Percentiles rank a stretch among this genome's conserved stretches.
phyloP scores from a whole-genome alignment of 2,888 invertebrate species.

The Lepidochitona cinerea region DNA sequence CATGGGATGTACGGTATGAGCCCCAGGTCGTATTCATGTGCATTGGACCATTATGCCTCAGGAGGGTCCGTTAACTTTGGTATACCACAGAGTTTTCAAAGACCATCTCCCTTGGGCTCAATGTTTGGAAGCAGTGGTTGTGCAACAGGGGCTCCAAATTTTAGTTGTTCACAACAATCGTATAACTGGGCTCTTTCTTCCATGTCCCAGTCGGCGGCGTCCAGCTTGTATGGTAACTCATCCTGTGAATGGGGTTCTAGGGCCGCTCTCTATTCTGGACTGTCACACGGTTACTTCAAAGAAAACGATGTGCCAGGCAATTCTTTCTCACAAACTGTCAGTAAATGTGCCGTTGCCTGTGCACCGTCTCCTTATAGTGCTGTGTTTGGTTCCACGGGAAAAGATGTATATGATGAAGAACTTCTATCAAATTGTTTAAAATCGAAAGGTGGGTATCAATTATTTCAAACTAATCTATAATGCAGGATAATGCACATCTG shows the following conservation, averaged over 20 bases:
- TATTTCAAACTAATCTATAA: too few species aligned
- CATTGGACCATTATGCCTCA: neutral
- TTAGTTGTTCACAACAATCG: neutral
- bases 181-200: slow-evolving; percentile 1
- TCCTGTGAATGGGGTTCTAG: neutral
- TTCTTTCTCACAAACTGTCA: neutral
- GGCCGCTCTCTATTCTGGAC: neutral
- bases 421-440: neutral
- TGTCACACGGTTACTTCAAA: slow-evolving; percentile 1
- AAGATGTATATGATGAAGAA: neutral
- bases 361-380: neutral
- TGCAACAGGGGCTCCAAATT: neutral
- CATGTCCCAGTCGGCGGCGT: slow-evolving; percentile 1
- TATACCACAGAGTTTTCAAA: neutral
- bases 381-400: neutral
- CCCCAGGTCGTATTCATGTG: neutral
- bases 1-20: slow-evolving; percentile 1
- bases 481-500: too few species aligned
- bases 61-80: neutral
- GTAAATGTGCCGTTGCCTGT: slow-evolving; percentile 2
- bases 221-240: neutral
- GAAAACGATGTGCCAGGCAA: slow-evolving; percentile 3
- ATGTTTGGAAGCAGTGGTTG: neutral
- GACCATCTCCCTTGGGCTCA: neutral
- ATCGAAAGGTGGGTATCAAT: neutral